Base-by-base conservation (phyloP, 2,797 vertebrate species). In the Esox lucius region DNA sequence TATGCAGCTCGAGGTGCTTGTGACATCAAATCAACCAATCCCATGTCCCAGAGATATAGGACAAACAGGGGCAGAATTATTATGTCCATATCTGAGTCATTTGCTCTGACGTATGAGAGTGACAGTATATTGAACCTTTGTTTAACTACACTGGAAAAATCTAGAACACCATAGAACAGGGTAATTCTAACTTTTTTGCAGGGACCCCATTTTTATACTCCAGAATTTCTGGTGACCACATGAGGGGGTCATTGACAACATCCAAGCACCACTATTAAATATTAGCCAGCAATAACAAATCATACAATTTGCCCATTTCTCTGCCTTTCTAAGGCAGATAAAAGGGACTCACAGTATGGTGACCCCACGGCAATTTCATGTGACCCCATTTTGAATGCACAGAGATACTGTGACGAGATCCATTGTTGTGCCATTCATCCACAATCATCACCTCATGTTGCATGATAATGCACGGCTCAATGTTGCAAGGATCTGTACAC, bases 1-100 rank as follows among this genome's bases (percentile, higher is more conserved):
- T 97, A 75, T 96, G 95, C 94, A 72, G 62, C 9, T 59, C 72
- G 26, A 69, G 48, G 61, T 84, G 84, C 75, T 87, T 81, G 83
- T 68, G 85, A 80, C 77, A 83, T 80, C 73, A 79, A 79, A 81
- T 71, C 78, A 0, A 77, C 82, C 66, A 86, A 28, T 16, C 9
- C 19, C 9, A 19, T 24, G 5, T 70, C 68, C 2, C 48, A 49
- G 62, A 64, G 62, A 51, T 48, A 49, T 48, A 51, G 48, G 48
- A 33, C 24, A 31, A 28, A 53, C 48, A 17, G 35, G 12, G 15
- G 31, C 17, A 48, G 13, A 22, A 48, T 22, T 46, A 33, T 33
- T 16, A 67, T 3, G 67, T 26, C 19, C 22, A 26, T 39, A 68
- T 70, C 13, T 15, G 62, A 33, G 16, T 1, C n/a, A 6, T 4